Evolutionary conservation across 2,888 invertebrate genomes (phyloP), one percentile per base, ranked within the genome.

Genomic region (Nephrotoma guestfalica): DNA sequence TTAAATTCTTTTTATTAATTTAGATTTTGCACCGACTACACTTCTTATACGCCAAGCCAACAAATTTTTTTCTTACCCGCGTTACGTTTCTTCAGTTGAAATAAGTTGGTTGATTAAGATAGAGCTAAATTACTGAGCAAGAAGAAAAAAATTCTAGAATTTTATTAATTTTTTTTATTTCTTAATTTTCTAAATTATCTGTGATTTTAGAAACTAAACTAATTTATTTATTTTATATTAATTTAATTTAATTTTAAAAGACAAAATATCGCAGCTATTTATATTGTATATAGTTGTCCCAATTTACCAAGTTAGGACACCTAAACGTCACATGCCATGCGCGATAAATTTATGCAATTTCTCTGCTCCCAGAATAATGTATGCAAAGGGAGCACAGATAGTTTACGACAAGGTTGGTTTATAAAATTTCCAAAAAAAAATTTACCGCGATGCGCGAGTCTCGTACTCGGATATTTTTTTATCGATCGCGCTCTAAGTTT

Each of bases 311-410:
- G 84, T 42, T 84, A 41, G 42, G 30, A 30, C 30, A 84, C 42
- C n/a, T 84, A 41, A 15, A 84, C 41, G 41, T 51, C 91, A 90
- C 91, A 91, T 91, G 91, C 91, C 91, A 91, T 91, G 91, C 91
- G 91, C 91, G 91, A 91, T 91, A 91, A 91, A 91, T 90, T 91
- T 89, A 90, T 90, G 89, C 91, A 91, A 90, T 89, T 91, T 89
- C 91, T 91, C 90, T 91, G 91, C 90, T 90, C 91, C 90, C 91
- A 90, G 90, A 91, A 90, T 89, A 90, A 89, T 90, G 90, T 90
- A 90, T 90, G 91, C 91, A 91, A 91, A 90, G 89, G 89, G 90
- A 91, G 90, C 90, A 89, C 91, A 90, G 89, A 90, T 90, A 90
- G 90, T 90, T 89, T 90, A 90, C 89, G 90, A 91, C 91, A 91